Conservation (phyloP, 2,113 vertebrate species). For the Oreotrochilus melanogaster region DNA sequence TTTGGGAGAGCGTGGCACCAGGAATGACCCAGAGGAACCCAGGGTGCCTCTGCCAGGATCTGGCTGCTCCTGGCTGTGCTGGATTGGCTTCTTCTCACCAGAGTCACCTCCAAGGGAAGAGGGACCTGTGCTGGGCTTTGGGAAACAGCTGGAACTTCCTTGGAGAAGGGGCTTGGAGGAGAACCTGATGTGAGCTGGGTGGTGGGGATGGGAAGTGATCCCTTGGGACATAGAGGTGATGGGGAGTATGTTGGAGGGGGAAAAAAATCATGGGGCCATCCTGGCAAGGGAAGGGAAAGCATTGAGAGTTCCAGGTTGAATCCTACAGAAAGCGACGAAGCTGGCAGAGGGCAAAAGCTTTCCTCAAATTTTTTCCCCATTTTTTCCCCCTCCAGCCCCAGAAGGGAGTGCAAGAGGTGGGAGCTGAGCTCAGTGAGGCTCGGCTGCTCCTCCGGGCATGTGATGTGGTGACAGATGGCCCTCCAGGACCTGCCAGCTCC, state of each 20-base stretch:
- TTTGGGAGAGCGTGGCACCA: no score
- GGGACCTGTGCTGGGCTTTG: not conserved
- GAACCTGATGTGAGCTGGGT: not conserved
- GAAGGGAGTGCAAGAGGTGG: not conserved
- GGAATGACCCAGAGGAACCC: no score
- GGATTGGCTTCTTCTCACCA: not conserved
- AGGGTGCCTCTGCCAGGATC: not conserved
- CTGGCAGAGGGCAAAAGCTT: not conserved
- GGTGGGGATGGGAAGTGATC: not conserved
- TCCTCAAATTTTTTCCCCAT: no score
- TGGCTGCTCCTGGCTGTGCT: not conserved
- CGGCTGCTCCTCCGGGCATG: not conserved
- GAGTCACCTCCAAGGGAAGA: not conserved
- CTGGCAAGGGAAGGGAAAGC: not conserved
- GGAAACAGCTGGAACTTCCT: not conserved
- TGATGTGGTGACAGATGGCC: not conserved
- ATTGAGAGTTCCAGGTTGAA: not conserved
- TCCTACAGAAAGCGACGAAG: not conserved
- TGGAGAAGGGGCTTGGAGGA: not conserved
- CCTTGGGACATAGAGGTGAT: no score
- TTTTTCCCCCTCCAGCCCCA: not conserved
- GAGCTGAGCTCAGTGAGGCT: not conserved
- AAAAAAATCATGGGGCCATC: not conserved
- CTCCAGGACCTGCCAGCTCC: not conserved
- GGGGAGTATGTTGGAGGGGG: no score